Percentiles rank a stretch among this genome's conserved stretches.
Conservation (phyloP, 92 coral and sea anemone genomes). For the Epizoanthus scotinus region DNA sequence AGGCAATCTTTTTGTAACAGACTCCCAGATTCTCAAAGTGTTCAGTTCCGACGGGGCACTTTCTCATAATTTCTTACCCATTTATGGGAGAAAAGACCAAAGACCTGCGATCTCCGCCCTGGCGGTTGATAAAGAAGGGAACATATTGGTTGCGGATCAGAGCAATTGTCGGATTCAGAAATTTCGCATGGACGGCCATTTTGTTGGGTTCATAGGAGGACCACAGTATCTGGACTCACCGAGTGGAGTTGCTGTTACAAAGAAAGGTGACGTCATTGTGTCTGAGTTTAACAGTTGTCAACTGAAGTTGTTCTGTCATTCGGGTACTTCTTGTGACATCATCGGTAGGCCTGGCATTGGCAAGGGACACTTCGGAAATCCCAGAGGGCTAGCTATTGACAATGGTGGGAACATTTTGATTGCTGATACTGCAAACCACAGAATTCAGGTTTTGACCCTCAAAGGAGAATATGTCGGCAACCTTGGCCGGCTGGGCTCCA, state of each 20-base stretch:
- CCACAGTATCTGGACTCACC: constrained; percentile 80
- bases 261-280: constrained; percentile 76
- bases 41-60: constrained; percentile 84
- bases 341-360: constrained; percentile 88
- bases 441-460: constrained; percentile 81
- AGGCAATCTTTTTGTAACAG: constrained; percentile 79
- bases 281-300: constrained; percentile 78
- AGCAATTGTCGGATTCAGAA: constrained; percentile 86
- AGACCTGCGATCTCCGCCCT: constrained; percentile 87
- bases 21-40: constrained; percentile 84
- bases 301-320: constrained; percentile 74
- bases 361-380: constrained; percentile 70
- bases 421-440: constrained; percentile 87
- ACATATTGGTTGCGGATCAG: constrained; percentile 74
- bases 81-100: constrained; percentile 73
- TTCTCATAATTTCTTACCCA: constrained; percentile 81
- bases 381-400: constrained; percentile 85
- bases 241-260: constrained; percentile 84
- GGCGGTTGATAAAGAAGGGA: constrained; percentile 72
- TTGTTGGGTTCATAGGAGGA: constrained; percentile 87
- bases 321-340: constrained; percentile 58
- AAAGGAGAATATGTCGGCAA: constrained; percentile 66
- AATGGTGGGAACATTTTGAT: constrained; percentile 69
- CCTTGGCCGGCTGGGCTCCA: constrained; percentile 93
- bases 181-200: constrained; percentile 87